phyloP scores from a whole-genome alignment of 2,888 invertebrate genomes.

The Calameuta idolon region DNA sequence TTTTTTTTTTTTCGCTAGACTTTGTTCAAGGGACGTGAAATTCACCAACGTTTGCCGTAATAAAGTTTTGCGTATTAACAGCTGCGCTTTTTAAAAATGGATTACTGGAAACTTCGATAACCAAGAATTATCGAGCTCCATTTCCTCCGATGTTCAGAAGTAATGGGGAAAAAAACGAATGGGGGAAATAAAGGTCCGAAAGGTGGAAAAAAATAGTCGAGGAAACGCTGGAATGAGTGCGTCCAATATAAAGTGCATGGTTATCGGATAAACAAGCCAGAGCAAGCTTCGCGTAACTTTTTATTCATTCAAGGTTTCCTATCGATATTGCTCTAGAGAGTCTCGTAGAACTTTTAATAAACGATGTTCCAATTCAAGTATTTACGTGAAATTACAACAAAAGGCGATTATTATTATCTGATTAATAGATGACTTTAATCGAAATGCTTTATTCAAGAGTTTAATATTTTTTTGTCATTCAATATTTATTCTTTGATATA shows the following conservation, averaged over 20 bases:
- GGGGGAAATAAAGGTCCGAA: neutral
- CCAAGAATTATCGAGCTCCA: neutral
- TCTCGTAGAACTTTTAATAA: neutral
- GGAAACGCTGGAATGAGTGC: neutral
- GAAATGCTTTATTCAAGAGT: neutral
- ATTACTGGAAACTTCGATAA: neutral
- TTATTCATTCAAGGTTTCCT: neutral
- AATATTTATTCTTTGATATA: no score
- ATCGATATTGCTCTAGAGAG: neutral
- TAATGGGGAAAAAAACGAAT: neutral
- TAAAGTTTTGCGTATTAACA: neutral
- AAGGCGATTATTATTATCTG: neutral
- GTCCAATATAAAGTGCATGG: neutral
- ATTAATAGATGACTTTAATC: neutral
- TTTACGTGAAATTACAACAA: neutral
- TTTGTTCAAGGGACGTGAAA: neutral
- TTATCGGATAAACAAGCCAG: neutral
- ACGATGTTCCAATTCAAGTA: neutral
- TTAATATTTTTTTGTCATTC: no score
- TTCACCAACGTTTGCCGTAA: neutral
- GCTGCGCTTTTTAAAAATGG: neutral
- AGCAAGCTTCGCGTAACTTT: neutral
- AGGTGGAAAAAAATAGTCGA: neutral
- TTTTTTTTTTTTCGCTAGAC: neutral
- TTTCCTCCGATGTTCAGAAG: neutral